Base-by-base conservation (phyloP, 2,888 invertebrate genomes). In the Meghimatium bilineatum region DNA sequence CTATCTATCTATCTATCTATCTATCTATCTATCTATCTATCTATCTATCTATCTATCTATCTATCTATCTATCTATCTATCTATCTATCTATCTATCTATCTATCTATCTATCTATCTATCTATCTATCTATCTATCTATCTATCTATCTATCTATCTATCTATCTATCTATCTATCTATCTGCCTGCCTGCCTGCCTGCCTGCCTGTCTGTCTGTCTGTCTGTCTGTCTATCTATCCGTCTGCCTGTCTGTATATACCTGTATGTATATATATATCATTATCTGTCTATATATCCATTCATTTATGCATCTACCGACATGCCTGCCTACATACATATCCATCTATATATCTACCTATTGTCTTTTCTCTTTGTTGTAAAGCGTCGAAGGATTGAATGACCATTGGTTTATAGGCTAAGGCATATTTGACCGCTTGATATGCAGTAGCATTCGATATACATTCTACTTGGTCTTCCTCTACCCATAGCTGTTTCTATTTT, bases 51-150 rank as follows among this genome's bases (percentile, higher is more conserved):
- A 67, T 67, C 67, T 67, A 67, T 67, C 67, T 67, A 67, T 67
- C 67, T 67, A 67, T 67, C 67, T 67, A 67, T 67, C 67, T 67
- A 67, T 67, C 67, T 67, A 67, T 67, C 67, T 67, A 67, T 67
- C 67, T 67, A 67, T 67, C 67, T 67, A 34, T 67, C 67, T 67
- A 34, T 67, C 67, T 67, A 34, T 67, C 29, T 67, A 34, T 67
- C 67, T 67, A 20, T 67, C 67, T 32, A 34, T 67, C 67, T 67
- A 20, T 67, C 67, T 67, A 20, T 67, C 67, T 67, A 20, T 67
- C 67, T 67, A 20, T 67, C 67, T 67, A 20, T 67, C 67, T 67
- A 34, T 67, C 29, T 67, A 23, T 67, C 67, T 67, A 23, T 67
- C 67, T 67, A 23, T 67, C 67, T 67, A 23, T 67, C 67, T 32